A percentile compares a stretch with the other conserved stretches of the same genome.
Evolutionary conservation across 2,888 invertebrate species (phyloP).

Genomic region (Pecten maximus): DNA sequence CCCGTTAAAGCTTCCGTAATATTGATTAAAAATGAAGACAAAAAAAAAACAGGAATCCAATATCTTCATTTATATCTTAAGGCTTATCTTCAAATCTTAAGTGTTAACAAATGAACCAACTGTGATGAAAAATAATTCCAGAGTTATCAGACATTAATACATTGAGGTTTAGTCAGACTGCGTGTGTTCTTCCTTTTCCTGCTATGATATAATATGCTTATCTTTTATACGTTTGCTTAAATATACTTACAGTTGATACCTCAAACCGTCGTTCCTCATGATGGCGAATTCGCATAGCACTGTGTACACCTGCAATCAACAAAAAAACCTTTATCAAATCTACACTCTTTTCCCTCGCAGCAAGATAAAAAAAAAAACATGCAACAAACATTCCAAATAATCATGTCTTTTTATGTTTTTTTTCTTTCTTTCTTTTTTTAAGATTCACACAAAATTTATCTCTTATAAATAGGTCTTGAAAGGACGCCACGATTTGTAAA

Average conservation of each 20-base stretch:
- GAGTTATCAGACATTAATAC: background rate
- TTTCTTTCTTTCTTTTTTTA: background rate
- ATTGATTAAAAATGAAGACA: no score
- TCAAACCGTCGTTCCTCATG: constrained; percentile 1
- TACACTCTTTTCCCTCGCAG: background rate
- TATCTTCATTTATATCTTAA: background rate
- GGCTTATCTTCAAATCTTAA: background rate
- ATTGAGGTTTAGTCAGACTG: background rate
- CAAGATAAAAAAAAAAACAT: background rate
- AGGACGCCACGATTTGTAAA: background rate
- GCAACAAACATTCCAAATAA: background rate
- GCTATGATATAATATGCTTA: background rate
- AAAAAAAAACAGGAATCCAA: background rate
- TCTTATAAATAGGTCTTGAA: background rate
- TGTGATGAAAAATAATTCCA: background rate
- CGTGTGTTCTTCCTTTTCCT: background rate
- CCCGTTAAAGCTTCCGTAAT: background rate
- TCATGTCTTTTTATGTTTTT: background rate
- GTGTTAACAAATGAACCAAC: background rate
- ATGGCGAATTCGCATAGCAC: background rate
- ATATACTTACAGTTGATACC: constrained; percentile 16
- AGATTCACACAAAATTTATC: background rate
- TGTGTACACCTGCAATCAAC: background rate
- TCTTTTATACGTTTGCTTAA: background rate
- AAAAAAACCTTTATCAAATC: constrained; percentile 11